A percentile compares a stretch with the other conserved stretches of the same genome.
phyloP scores from a whole-genome alignment of 2,113 vertebrate species.

The Tangachromis dhanisi region DNA sequence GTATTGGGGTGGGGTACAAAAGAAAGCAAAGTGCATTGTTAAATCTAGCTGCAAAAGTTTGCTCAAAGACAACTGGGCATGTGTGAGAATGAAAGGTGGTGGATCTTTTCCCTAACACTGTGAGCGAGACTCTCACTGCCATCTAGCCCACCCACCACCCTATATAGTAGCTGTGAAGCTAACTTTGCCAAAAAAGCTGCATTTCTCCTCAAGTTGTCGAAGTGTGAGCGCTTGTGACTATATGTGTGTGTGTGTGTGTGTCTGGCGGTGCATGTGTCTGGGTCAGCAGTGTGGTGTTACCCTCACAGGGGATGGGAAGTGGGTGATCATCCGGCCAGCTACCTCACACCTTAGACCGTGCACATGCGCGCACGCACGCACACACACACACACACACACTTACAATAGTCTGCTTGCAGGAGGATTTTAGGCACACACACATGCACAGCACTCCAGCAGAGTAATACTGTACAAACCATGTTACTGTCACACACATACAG shows the following conservation, averaged over 20 bases:
- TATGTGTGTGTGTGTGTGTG: not conserved
- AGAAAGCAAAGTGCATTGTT: not conserved
- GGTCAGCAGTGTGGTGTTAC: conserved; percentile 56
- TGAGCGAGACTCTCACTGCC: conserved; percentile 20
- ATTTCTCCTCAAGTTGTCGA: not conserved
- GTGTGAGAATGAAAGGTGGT: not conserved
- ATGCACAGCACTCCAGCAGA: not conserved
- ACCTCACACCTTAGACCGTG: conserved; percentile 79
- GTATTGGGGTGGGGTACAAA: not conserved
- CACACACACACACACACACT: not conserved
- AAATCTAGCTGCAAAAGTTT: not conserved
- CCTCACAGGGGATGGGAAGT: conserved; percentile 60
- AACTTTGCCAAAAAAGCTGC: conserved; percentile 14
- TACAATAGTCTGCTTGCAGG: not conserved
- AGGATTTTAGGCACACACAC: conserved; percentile 44
- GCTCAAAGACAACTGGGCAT: not conserved
- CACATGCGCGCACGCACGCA: rapidly evolving
- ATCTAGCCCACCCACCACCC: not conserved
- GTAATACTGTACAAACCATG: not conserved
- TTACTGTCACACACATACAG: not conserved
- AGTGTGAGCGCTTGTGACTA: not conserved
- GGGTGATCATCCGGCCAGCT: conserved; percentile 81
- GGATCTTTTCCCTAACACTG: conserved; percentile 37
- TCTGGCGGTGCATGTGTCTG: conserved; percentile 17
- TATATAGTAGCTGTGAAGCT: conserved; percentile 22